Percentiles rank a stretch among this genome's conserved stretches.
These are phyloP conservation scores for Odontophorus gujanensis DNA, from an alignment of 2,113 vertebrate species.

Conservation along the genomic window DNA sequence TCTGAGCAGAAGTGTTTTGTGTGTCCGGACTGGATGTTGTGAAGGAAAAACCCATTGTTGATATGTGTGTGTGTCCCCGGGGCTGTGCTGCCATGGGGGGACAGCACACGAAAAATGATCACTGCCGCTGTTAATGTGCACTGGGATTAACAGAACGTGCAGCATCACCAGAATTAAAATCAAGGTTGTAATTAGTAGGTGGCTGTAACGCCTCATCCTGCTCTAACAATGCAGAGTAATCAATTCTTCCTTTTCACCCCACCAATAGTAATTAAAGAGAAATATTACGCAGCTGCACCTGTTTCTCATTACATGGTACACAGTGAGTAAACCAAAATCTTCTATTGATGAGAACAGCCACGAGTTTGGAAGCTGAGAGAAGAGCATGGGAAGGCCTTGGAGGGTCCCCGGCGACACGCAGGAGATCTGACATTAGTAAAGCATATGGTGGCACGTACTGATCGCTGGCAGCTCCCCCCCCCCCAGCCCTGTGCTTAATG, in stretches of 20 bases:
- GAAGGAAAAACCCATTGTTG: background rate
- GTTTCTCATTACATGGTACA: constrained; percentile 69
- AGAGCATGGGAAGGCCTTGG: constrained; percentile 40
- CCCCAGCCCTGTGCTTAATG: too few relatives aligned
- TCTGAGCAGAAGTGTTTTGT: background rate
- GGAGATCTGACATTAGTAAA: constrained; percentile 68
- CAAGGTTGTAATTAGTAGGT: constrained; percentile 73
- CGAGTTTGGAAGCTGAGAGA: constrained; percentile 44
- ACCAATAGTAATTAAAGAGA: constrained; percentile 84
- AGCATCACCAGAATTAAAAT: constrained; percentile 51
- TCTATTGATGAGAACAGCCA: constrained; percentile 77
- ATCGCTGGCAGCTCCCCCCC: background rate
- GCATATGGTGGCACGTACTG: constrained; percentile 64
- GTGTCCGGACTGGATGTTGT: background rate
- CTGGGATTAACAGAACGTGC: constrained; percentile 51
- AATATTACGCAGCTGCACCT: constrained; percentile 77
- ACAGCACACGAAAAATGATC: background rate
- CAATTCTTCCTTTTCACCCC: constrained; percentile 62
- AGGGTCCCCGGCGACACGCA: constrained; percentile 44
- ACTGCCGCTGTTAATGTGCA: constrained; percentile 65
- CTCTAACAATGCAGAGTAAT: constrained; percentile 75
- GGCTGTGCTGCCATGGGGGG: background rate
- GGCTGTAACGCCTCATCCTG: constrained; percentile 40
- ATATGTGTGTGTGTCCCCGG: background rate
- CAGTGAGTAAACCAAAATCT: constrained; percentile 70